Evolutionary conservation across 2,888 invertebrate genomes (phyloP).

Genomic region (Eupithecia subfuscata): DNA sequence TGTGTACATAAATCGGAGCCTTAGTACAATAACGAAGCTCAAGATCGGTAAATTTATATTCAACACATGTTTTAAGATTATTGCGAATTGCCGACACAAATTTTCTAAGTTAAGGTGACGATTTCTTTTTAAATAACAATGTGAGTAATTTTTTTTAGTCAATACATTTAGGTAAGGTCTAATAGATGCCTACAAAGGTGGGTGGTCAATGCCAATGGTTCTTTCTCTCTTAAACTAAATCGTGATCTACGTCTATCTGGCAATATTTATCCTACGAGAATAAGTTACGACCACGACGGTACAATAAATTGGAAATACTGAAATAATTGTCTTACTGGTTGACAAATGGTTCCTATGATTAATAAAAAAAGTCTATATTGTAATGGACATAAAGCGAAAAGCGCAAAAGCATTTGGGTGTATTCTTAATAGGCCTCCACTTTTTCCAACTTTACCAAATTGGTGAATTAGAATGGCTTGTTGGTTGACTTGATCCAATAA

Average conservation of each 20-base stretch:
- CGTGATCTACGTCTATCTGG: constrained; percentile 43
- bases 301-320: constrained; percentile 40
- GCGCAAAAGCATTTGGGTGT: background rate
- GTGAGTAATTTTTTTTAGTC: background rate
- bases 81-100: background rate
- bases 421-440: background rate
- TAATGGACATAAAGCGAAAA: constrained; percentile 1
- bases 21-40: constrained; percentile 6
- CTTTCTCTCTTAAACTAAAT: constrained; percentile 29
- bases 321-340: constrained; percentile 31
- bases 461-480: background rate
- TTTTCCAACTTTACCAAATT: background rate
- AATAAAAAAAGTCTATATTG: constrained; percentile 15
- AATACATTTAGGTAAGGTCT: background rate
- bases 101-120: background rate
- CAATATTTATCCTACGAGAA: constrained; percentile 37
- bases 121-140: background rate
- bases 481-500: background rate
- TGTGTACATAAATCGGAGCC: constrained; percentile 62
- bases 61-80: background rate
- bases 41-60: background rate
- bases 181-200: constrained; percentile 29
- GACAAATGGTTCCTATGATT: constrained; percentile 8
- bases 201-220: constrained; percentile 31
- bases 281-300: constrained; percentile 42